phyloP scores from a whole-genome alignment of 2,113 vertebrate genomes.

The Castor canadensis region DNA sequence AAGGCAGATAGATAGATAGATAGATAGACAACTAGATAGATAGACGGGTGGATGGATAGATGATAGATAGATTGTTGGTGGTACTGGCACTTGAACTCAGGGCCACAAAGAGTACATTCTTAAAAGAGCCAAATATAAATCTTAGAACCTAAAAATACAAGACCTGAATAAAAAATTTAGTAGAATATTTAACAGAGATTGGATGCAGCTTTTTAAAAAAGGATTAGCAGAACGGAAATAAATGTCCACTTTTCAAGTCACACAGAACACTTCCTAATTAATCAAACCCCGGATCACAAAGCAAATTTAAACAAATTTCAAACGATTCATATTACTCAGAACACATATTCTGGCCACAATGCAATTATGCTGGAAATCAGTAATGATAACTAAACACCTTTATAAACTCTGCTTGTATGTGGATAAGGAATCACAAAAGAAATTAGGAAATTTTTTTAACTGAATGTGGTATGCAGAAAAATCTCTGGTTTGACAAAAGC shows the following conservation, averaged over 20 bases:
- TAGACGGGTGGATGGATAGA: no score
- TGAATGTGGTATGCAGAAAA: neutral
- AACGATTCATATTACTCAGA: slow-evolving; percentile 19
- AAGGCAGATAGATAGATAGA: no score
- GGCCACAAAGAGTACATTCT: no score
- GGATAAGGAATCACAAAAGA: neutral
- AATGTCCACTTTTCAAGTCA: neutral
- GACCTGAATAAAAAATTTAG: neutral
- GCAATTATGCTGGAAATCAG: slow-evolving; percentile 21
- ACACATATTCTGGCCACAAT: neutral
- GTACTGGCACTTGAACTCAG: no score
- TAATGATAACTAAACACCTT: slow-evolving; percentile 13
- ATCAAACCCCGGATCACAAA: neutral
- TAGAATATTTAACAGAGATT: neutral
- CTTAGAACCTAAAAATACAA: neutral
- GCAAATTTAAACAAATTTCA: slow-evolving; percentile 1
- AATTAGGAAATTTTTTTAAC: slow-evolving; percentile 13
- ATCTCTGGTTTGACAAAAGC: slow-evolving; percentile 33
- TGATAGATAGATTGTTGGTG: no score
- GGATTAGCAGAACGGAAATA: neutral
- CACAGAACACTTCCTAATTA: neutral
- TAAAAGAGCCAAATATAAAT: neutral
- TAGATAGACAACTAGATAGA: no score
- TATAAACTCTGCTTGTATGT: slow-evolving; percentile 6
- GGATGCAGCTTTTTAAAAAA: neutral